These are phyloP conservation scores for Drosophila pseudoobscura DNA, from an alignment of 1,140 invertebrate species.

Conservation along the genomic window DNA sequence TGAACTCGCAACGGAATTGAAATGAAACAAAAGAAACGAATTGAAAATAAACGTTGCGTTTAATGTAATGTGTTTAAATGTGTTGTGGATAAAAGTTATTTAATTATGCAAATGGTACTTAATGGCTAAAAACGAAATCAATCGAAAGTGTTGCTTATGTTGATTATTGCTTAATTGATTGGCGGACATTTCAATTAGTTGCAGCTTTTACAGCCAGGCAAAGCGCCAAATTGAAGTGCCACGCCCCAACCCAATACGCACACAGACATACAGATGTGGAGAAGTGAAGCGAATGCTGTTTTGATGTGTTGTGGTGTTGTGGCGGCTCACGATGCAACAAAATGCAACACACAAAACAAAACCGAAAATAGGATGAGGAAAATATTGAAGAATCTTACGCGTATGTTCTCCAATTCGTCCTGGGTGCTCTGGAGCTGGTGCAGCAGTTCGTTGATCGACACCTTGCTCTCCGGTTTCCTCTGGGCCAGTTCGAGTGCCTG, in stretches of 20 bases:
- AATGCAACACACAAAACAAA: constrained; percentile 83
- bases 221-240: constrained; percentile 71
- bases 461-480: constrained; percentile 85
- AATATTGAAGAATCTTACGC: constrained; percentile 87
- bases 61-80: constrained; percentile 57
- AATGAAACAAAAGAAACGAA: constrained; percentile 58
- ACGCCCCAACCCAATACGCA: constrained; percentile 7
- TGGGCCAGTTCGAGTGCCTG: constrained; percentile 87
- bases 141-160: constrained; percentile 34
- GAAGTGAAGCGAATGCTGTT: constrained; percentile 48
- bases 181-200: constrained; percentile 68
- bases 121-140: constrained; percentile 54
- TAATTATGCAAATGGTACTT: constrained; percentile 62
- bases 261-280: constrained; percentile 29
- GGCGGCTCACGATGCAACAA: constrained; percentile 78
- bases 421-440: constrained; percentile 91
- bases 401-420: constrained; percentile 92
- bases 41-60: constrained; percentile 68
- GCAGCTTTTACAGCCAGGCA: constrained; percentile 69
- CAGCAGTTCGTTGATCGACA: constrained; percentile 90
- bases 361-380: constrained; percentile 81
- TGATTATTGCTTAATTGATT: constrained; percentile 12
- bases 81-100: constrained; percentile 46
- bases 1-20: constrained; percentile 60
- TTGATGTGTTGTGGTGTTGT: constrained; percentile 34